These are phyloP conservation scores for Andrena dorsata DNA, from an alignment of 2,888 invertebrate genomes.

Conservation along the genomic window DNA sequence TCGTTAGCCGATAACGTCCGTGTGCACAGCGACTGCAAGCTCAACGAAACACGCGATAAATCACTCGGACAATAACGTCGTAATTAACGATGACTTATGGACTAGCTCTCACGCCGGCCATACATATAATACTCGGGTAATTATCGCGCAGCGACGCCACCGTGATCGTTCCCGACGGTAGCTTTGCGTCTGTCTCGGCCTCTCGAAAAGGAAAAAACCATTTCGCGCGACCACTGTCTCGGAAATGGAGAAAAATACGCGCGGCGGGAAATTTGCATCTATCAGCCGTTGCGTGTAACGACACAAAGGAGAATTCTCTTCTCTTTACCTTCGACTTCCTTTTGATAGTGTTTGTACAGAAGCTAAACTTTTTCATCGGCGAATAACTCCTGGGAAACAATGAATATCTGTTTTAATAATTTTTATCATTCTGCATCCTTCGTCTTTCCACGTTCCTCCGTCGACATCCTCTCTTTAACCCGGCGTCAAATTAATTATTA, in stretches of 20 bases:
- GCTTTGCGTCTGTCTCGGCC: background rate
- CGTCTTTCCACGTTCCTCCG: too few species aligned
- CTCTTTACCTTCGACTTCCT: too few species aligned
- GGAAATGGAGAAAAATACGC: slow-evolving; percentile 10
- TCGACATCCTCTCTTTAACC: background rate
- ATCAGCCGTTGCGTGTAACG: too few species aligned
- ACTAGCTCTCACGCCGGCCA: slow-evolving; percentile 50
- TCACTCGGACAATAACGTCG: slow-evolving; percentile 66
- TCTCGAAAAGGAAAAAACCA: slow-evolving; percentile 6
- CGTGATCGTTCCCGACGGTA: slow-evolving; percentile 6
- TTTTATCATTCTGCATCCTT: too few species aligned
- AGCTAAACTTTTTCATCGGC: too few species aligned
- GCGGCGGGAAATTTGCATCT: slow-evolving; percentile 16
- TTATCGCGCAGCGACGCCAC: slow-evolving; percentile 54
- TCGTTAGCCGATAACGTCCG: slow-evolving; percentile 26
- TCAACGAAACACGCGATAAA: slow-evolving; percentile 59
- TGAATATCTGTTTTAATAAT: too few species aligned
- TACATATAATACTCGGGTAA: slow-evolving; percentile 62
- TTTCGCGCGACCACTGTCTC: background rate
- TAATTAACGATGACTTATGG: slow-evolving; percentile 73
- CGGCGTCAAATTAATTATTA: background rate
- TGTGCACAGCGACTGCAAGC: slow-evolving; percentile 3
- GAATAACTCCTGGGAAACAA: too few species aligned
- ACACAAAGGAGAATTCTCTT: too few species aligned
- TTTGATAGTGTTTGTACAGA: too few species aligned